Base-by-base conservation (phyloP, 30 jellyfish, hydroid and myxozoan genomes). In the Hydractinia symbiolongicarpus region DNA sequence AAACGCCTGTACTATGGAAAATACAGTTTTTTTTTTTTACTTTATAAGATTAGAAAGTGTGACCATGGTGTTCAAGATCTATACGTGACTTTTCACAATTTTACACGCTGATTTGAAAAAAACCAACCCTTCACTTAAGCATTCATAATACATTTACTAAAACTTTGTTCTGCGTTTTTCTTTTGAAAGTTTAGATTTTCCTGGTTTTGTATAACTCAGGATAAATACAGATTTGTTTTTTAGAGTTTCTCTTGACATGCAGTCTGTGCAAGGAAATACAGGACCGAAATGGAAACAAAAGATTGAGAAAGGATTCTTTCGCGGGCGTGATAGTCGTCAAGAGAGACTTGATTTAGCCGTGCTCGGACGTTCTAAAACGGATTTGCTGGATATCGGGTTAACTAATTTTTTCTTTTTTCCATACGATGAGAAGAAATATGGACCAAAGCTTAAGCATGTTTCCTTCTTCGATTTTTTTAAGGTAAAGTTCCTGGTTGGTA, bases 241-340 rank as follows among this genome's bases (percentile, higher is more conserved):
- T 71, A 91, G 98, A 67, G 95, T 78, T 5, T 77, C 93, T 55
- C 75, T 91, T 30, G 96, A 87, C 73, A 86, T 91, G 95, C 80
- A 81, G 89, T 82, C 96, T 1, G 95, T 91, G 6, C 98, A 91
- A 86, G 98, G 93, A 6, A 86, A 86, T 51, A 82, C 96, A 15
- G 95, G 96, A 9, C 98, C 96, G 20, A 55, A 54, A 15, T 91
- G 98, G 98, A 68, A 79, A 53, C 67, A 87, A 4, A 91, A 91
- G 60, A 79, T 68, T 6, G 83, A 68, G 69, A 87, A 86, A 81
- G 98, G 94, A 10, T 82, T 91, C 49, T 91, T 82, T 55, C 81
- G 98, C 4, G 98, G 98, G n/a, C 75, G 96, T 51, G 98, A 91
- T 69, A 91, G 98, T 70, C 90, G 96, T 21, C 95, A 83, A 69